phyloP scores from a whole-genome alignment of 2,888 invertebrate species.

The Archips crataeganus region DNA sequence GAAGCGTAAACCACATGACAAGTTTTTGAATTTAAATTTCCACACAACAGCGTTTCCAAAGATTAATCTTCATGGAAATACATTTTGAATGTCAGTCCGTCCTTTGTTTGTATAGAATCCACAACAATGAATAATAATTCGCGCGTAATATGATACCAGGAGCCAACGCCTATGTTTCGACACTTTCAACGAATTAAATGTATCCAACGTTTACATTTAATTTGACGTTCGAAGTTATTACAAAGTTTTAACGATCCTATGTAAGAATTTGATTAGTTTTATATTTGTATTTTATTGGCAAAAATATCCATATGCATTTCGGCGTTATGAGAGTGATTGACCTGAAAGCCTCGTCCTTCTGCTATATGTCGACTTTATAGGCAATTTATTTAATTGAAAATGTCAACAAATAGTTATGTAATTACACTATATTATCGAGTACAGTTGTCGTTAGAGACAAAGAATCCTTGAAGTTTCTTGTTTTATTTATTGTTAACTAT shows the following conservation, averaged over 20 bases:
- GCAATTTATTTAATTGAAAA: constrained; percentile 1
- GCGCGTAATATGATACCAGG: not conserved
- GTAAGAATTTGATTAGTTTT: constrained; percentile 13
- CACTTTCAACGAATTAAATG: not conserved
- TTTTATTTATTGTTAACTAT: too few species aligned
- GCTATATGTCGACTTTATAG: constrained; percentile 5
- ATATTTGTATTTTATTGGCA: constrained; percentile 4
- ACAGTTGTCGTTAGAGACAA: too few species aligned
- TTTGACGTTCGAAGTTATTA: not conserved
- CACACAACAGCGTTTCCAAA: not conserved
- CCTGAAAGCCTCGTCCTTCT: constrained; percentile 16
- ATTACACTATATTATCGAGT: too few species aligned
- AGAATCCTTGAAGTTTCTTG: too few species aligned
- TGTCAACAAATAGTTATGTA: not conserved
- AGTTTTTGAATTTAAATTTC: constrained; percentile 5
- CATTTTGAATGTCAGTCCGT: not conserved
- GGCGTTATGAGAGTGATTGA: constrained; percentile 26
- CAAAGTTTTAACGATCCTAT: constrained; percentile 7
- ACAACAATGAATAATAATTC: constrained; percentile 3
- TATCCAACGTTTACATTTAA: not conserved
- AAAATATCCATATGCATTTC: constrained; percentile 16
- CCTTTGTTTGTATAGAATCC: not conserved
- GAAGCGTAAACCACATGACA: not conserved
- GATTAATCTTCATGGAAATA: not conserved
- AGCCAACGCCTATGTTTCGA: not conserved